phyloP scores from a whole-genome alignment of 2,888 invertebrate species.

The Chrysodeixis includens region DNA sequence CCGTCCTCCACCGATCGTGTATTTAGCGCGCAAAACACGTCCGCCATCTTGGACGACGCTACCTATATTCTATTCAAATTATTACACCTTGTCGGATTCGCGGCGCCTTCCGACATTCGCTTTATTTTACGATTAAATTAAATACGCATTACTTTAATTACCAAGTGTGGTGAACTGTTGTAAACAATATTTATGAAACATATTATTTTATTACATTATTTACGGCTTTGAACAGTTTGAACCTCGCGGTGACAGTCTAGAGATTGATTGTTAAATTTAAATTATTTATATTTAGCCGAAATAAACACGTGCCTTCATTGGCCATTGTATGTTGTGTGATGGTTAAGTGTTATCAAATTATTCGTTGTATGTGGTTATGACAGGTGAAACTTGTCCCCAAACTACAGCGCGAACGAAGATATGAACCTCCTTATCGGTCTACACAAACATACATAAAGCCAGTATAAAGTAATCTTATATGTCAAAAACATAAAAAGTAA shows the following conservation, averaged over 20 bases:
- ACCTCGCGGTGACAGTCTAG: not conserved
- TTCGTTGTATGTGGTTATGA: conserved; percentile 1
- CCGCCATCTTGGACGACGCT: conserved; percentile 54
- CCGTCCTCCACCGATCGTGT: conserved; percentile 22
- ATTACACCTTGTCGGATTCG: conserved; percentile 29
- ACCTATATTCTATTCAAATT: conserved; percentile 45
- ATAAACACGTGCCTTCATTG: conserved; percentile 3
- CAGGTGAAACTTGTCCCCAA: conserved; percentile 17
- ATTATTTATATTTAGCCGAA: not conserved
- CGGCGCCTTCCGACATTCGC: conserved; percentile 32
- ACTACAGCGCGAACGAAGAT: conserved; percentile 14
- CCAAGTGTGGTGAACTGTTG: not conserved
- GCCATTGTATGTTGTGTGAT: conserved; percentile 13
- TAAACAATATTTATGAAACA: not conserved
- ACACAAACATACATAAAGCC: not conserved
- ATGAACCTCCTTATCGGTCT: not conserved
- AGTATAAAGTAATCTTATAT: not conserved
- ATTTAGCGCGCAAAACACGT: conserved; percentile 39
- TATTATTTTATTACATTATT: not conserved
- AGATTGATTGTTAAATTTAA: conserved; percentile 5
- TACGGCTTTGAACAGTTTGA: not conserved
- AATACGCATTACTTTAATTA: conserved; percentile 1
- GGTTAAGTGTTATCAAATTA: conserved; percentile 9
- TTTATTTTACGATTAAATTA: conserved; percentile 6
- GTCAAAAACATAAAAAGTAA: not conserved